Evolutionary conservation across 2,888 invertebrate genomes (phyloP).

Genomic region (Lycophotia porphyrea): DNA sequence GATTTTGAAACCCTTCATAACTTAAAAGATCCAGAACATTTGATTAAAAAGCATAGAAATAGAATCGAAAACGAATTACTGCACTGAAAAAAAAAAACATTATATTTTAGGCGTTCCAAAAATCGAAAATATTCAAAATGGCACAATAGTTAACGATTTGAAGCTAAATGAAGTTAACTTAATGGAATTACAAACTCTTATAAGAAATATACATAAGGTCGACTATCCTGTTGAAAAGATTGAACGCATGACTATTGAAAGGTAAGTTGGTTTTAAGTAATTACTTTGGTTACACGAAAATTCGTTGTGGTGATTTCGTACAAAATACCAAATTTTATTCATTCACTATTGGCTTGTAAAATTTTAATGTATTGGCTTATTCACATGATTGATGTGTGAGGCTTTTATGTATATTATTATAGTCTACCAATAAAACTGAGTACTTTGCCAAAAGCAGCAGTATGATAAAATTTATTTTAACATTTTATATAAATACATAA

Average conservation of each 20-base stretch:
- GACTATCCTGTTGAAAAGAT: constrained; percentile 67
- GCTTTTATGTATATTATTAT: neutral
- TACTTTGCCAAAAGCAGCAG: neutral
- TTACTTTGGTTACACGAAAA: constrained; percentile 15
- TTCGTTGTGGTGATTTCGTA: neutral
- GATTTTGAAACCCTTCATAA: constrained; percentile 18
- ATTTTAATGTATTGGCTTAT: constrained; percentile 15
- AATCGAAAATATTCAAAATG: constrained; percentile 62
- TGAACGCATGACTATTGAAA: constrained; percentile 64
- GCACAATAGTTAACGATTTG: constrained; percentile 51
- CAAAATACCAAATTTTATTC: neutral
- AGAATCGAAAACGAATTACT: neutral
- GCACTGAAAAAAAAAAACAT: neutral
- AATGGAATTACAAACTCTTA: constrained; percentile 67
- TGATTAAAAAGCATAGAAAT: neutral
- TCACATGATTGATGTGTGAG: neutral
- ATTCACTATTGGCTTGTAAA: neutral
- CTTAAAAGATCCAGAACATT: neutral
- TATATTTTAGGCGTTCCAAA: constrained; percentile 65
- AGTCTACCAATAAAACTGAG: neutral
- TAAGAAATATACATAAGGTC: constrained; percentile 64
- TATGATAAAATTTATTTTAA: neutral
- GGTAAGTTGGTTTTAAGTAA: constrained; percentile 62
- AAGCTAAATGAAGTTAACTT: constrained; percentile 67
- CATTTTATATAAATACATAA: neutral